Evolutionary conservation across 2,113 vertebrate species (phyloP).

Genomic region (Condylura cristata): DNA sequence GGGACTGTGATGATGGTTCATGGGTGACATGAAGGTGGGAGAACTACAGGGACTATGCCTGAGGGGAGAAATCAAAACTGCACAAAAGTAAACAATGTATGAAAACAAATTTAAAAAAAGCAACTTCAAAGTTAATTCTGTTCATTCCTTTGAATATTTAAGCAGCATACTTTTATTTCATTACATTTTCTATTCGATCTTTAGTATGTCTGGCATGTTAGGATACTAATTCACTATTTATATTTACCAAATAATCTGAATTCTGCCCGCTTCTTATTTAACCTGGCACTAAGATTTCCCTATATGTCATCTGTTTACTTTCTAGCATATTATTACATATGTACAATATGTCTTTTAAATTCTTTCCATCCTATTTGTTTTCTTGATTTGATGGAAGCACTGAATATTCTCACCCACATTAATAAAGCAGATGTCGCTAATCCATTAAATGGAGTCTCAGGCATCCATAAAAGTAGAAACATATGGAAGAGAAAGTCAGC

Average conservation of each 20-base stretch:
- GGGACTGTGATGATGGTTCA: too few relatives aligned
- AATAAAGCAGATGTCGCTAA: too few relatives aligned
- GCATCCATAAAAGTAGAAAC: not conserved
- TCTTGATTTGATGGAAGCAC: not conserved
- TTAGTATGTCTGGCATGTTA: not conserved
- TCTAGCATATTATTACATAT: not conserved
- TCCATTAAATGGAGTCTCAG: too few relatives aligned
- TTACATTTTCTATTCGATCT: not conserved
- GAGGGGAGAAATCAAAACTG: too few relatives aligned
- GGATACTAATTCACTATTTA: not conserved
- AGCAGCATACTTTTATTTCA: not conserved
- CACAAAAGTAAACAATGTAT: too few relatives aligned
- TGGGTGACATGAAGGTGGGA: too few relatives aligned
- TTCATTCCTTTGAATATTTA: not conserved
- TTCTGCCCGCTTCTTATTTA: not conserved
- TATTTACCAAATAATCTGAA: not conserved
- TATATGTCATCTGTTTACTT: not conserved
- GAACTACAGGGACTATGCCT: too few relatives aligned
- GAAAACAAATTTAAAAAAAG: too few relatives aligned
- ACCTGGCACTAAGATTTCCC: not conserved
- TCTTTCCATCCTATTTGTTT: not conserved
- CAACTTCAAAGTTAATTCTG: not conserved
- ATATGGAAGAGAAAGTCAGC: not conserved
- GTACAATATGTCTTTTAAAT: not conserved
- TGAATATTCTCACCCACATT: not conserved